Base-by-base conservation (phyloP, 2,888 invertebrate genomes). In the Carabus problematicus region DNA sequence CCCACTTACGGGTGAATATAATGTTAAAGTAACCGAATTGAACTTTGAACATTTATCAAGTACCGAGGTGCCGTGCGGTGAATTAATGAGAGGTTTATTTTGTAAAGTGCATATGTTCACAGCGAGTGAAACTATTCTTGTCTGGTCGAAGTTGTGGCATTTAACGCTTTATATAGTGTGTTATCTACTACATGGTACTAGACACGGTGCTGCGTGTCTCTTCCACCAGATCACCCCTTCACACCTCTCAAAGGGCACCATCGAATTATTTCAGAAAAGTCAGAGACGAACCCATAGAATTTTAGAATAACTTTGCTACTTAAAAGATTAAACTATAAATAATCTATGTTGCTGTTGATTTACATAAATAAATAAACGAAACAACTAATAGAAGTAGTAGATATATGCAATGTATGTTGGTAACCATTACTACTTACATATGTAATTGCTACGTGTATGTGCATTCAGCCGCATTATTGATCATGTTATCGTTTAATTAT, bases 81-180 rank as follows among this genome's bases (percentile, higher is more conserved):
- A 45, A 3, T 11, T 45, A 45, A 45, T 14, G 16, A 63, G 54
- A 40, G 54, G n/a, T 40, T 52, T 63, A 41, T 54, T 45, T n/a
- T 45, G 11, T n/a, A 12, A 45, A 45, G 12, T 12, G 7, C 11
- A 8, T 12, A 45, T 12, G 40, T 63, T 14, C 63, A 41, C 41
- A 18, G 8, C 54, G 42, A 49, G 41, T 63, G 54, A 3, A 63
- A 63, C 54, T 40, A 49, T 49, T 47, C 49, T 63, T 63, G 41
- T 63, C 54, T 63, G 63, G 52, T 39, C 52, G 63, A 63, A 54
- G 40, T 29, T 29, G 12, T 56, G 43, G 54, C 60, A 60, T 59
- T 67, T 67, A 60, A 52, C 67, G 60, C 67, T 67, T 67, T 67
- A 67, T 67, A 67, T 67, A 67, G 60, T 52, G 59, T 67, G 67